phyloP scores from a whole-genome alignment of 1,140 invertebrate species.

The Reticulitermes speratus region DNA sequence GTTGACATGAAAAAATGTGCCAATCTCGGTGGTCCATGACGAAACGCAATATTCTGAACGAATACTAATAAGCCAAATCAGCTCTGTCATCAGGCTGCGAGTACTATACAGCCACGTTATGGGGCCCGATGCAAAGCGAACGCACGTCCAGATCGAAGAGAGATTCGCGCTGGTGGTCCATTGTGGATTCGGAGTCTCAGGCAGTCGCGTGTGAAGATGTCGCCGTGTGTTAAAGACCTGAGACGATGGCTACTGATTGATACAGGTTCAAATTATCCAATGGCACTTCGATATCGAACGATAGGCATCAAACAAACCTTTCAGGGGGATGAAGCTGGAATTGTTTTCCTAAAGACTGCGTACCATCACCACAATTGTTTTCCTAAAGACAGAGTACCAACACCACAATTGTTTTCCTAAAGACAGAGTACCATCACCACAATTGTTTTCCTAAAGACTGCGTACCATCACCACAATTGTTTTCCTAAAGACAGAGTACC shows the following conservation, averaged over 20 bases:
- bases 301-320: neutral
- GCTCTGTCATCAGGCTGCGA: neutral
- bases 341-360: too few relatives aligned
- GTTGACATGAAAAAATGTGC: neutral
- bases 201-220: neutral
- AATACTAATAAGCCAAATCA: neutral
- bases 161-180: conserved; percentile 2
- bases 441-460: too few relatives aligned
- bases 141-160: neutral
- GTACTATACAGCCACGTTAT: too few relatives aligned
- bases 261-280: neutral
- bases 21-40: neutral
- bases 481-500: too few relatives aligned
- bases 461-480: too few relatives aligned
- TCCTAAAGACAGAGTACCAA: too few relatives aligned
- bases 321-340: too few relatives aligned
- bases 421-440: too few relatives aligned
- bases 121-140: neutral
- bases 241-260: neutral
- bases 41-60: neutral
- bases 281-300: neutral
- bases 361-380: too few relatives aligned
- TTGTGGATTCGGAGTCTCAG: neutral
- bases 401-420: too few relatives aligned
- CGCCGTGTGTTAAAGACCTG: neutral